Conservation (phyloP, 92 coral and sea anemone genomes). For the Ricordea florida region DNA sequence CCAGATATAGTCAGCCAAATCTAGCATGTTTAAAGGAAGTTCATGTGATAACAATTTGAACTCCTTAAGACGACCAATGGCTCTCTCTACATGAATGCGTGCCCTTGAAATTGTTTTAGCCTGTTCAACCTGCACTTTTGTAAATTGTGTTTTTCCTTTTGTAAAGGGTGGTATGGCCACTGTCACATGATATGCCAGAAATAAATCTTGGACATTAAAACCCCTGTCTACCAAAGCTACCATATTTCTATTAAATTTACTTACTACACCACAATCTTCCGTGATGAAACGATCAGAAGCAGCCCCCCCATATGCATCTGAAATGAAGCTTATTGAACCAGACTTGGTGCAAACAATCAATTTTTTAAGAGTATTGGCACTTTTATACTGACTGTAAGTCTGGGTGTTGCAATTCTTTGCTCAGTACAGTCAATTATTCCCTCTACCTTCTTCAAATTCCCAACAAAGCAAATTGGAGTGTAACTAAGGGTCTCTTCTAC, state of each 20-base stretch:
- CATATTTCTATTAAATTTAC: conserved; percentile 4
- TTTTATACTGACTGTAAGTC: neutral
- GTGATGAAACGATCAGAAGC: conserved; percentile 1
- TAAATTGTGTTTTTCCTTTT: neutral
- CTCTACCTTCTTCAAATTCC: neutral
- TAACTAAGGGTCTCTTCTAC: neutral
- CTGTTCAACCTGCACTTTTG: neutral
- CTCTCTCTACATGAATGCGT: conserved; percentile 46
- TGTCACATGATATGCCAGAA: conserved; percentile 7
- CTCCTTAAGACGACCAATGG: conserved; percentile 44
- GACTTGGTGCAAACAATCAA: neutral
- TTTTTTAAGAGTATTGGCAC: neutral
- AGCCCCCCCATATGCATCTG: neutral
- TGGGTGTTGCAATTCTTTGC: neutral
- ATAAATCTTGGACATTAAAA: conserved; percentile 35
- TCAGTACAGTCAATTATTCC: conserved; percentile 5
- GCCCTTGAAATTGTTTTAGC: conserved; percentile 18
- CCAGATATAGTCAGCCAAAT: conserved; percentile 15
- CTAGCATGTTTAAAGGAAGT: conserved; percentile 41
- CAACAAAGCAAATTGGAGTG: neutral
- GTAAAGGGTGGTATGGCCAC: conserved; percentile 16
- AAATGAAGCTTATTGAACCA: neutral
- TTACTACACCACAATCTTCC: conserved; percentile 20
- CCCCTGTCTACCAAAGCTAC: conserved; percentile 24
- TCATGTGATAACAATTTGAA: conserved; percentile 9